phyloP scores from a whole-genome alignment of 2,888 invertebrate species.

The Aplocera efformata region DNA sequence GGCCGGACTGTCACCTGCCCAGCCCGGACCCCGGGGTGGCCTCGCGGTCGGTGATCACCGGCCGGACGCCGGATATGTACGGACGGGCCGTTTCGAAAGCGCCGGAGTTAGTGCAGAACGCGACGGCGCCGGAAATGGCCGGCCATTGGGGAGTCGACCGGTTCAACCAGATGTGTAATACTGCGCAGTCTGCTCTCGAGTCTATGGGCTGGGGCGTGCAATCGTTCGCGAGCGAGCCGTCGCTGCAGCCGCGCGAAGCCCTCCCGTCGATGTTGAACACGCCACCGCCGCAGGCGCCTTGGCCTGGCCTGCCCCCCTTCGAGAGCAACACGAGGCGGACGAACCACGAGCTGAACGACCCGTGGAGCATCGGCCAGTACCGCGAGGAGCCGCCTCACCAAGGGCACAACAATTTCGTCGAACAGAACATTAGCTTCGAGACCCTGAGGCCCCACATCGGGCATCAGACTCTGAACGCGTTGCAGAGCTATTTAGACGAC shows the following conservation, averaged over 20 bases:
- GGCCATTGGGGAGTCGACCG: conserved; percentile 58
- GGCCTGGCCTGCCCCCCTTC: conserved; percentile 60
- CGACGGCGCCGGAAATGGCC: conserved; percentile 47
- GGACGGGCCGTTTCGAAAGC: conserved; percentile 50
- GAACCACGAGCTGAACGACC: conserved; percentile 52
- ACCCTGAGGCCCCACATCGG: conserved; percentile 52
- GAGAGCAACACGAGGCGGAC: conserved; percentile 46
- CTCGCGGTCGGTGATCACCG: conserved; percentile 38
- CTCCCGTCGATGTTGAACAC: conserved; percentile 53
- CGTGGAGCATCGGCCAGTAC: conserved; percentile 67
- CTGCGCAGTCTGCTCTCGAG: conserved; percentile 50
- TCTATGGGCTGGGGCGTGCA: conserved; percentile 59
- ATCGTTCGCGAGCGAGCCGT: conserved; percentile 42
- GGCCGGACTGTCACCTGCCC: conserved; percentile 63
- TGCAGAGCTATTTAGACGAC: conserved; percentile 63
- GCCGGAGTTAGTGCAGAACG: conserved; percentile 49
- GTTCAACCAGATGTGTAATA: conserved; percentile 46
- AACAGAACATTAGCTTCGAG: conserved; percentile 65
- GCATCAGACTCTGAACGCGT: conserved; percentile 43
- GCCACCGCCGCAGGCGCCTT: conserved; percentile 56
- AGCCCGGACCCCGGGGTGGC: conserved; percentile 58
- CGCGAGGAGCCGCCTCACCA: conserved; percentile 65
- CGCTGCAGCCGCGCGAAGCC: conserved; percentile 36
- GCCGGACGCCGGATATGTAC: conserved; percentile 50
- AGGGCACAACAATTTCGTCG: conserved; percentile 62